Base-by-base conservation (phyloP, 2,797 vertebrate species). In the Mormyrus proboscirostris region DNA sequence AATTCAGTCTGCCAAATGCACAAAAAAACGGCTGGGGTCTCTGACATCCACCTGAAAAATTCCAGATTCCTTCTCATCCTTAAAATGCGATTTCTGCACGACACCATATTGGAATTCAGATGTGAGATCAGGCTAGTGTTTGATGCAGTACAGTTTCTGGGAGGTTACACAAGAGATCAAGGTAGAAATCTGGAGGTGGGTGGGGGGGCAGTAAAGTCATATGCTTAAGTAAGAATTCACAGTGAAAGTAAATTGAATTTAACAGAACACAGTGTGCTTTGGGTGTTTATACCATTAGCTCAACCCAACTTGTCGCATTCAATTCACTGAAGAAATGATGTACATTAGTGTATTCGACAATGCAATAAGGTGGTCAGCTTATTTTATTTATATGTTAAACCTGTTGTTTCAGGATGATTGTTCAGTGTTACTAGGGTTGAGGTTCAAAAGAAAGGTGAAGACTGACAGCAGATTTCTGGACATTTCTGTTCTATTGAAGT, bases 61-160 rank as follows among this genome's bases (percentile, higher is more conserved):
- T 86, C 47, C 83, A 86, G 49, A 50, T 86, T 47, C 22, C 49
- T 33, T 50, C 83, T 86, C 49, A 51, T 53, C 83, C 83, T 86
- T 29, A 49, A 83, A 50, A 84, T 25, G 82, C 51, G 22, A 84
- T 55, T 25, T 57, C 33, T 86, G 83, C 49, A 53, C n/a, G 6
- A 50, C 85, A 50, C 14, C 51, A 33, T 53, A 86, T 19, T 53
- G 50, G 51, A 86, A 38, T 41, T 53, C 51, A 87, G 25, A 59
- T 14, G 16, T 9, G 12, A 38, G 51, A 57, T 55, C 50, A 53
- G 50, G 49, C 85, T 57, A 33, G 33, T 41, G 51, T 59, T 51
- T 87, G 85, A 84, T 84, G 82, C 82, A 22, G 47, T 51, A 51
- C 44, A 22, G 82, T 84, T 49, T 50, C 85, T 55, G 53, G 29